phyloP scores from a whole-genome alignment of 2,888 invertebrate genomes.

The Synergus itoensis region DNA sequence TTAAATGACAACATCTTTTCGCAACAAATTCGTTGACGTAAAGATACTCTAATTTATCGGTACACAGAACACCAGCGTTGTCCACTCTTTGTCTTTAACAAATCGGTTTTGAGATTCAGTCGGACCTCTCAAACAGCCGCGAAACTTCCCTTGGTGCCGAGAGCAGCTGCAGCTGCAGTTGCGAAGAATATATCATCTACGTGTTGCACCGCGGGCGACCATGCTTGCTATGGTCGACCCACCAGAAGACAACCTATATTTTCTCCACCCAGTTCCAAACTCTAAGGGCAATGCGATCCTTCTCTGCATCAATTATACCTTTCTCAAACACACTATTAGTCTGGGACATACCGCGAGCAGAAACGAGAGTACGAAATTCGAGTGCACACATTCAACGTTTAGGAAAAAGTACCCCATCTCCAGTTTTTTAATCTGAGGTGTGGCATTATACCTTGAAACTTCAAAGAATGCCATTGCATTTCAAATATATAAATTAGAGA shows the following conservation, averaged over 20 bases:
- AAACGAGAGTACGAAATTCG: conserved; percentile 5
- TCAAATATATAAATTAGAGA: too few species aligned
- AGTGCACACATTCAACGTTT: not conserved
- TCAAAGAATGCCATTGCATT: not conserved
- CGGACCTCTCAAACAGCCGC: conserved; percentile 43
- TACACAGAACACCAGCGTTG: conserved; percentile 19
- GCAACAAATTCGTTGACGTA: not conserved
- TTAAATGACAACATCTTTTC: not conserved
- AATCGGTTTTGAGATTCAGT: conserved; percentile 51
- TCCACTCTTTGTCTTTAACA: conserved; percentile 43
- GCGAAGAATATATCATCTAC: conserved; percentile 76
- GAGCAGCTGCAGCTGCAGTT: conserved; percentile 72
- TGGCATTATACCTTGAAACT: not conserved
- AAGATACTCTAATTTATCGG: conserved; percentile 41
- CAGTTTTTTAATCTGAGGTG: not conserved
- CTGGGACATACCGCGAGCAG: conserved; percentile 57
- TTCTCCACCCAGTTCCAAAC: conserved; percentile 76
- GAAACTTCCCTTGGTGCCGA: conserved; percentile 43
- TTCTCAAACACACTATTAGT: conserved; percentile 75
- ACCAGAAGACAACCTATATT: conserved; percentile 77
- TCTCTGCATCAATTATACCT: conserved; percentile 75
- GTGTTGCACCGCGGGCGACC: conserved; percentile 77
- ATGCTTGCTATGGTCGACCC: conserved; percentile 66
- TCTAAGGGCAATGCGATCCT: conserved; percentile 64
- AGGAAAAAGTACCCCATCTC: conserved; percentile 15